Evolutionary conservation across 2,888 invertebrate species (phyloP).

Genomic region (Perithous albicinctus): DNA sequence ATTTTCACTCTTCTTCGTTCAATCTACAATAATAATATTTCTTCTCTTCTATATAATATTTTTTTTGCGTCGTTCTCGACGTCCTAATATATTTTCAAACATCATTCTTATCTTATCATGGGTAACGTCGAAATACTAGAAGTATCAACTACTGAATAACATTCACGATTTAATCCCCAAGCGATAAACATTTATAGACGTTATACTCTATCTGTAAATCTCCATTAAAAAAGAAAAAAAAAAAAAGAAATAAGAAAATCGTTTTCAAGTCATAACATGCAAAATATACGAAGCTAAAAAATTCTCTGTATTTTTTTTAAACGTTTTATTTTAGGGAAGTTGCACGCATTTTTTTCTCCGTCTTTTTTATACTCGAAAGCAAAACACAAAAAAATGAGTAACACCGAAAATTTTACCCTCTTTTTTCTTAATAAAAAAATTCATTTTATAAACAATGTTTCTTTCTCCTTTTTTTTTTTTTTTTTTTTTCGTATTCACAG

Average conservation of each 20-base stretch:
- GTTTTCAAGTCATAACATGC: conserved; percentile 15
- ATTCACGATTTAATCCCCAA: conserved; percentile 8
- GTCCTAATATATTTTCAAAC: conserved; percentile 46
- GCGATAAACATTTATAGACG: conserved; percentile 16
- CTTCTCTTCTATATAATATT: conserved; percentile 14
- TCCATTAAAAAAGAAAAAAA: neutral
- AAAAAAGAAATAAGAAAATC: neutral
- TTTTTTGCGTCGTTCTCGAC: conserved; percentile 20
- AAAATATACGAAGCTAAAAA: conserved; percentile 2
- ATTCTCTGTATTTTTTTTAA: neutral
- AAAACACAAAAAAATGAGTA: neutral
- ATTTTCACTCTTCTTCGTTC: conserved; percentile 16
- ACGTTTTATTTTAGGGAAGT: conserved; percentile 1
- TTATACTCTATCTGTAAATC: neutral
- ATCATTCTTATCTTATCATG: neutral
- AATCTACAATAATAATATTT: conserved; percentile 24
- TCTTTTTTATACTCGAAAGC: neutral
- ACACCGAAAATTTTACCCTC: neutral
- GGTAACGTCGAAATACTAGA: conserved; percentile 27
- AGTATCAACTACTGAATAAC: conserved; percentile 25
- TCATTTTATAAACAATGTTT: neutral
- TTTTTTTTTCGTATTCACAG: conserved; percentile 16
- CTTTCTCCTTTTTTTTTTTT: too few species aligned
- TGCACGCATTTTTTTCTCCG: conserved; percentile 8
- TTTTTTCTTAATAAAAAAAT: neutral